A percentile compares a stretch with the other conserved stretches of the same genome.
Evolutionary conservation across 2,797 vertebrate species (phyloP).

Genomic region (Eupleurogrammus muticus): DNA sequence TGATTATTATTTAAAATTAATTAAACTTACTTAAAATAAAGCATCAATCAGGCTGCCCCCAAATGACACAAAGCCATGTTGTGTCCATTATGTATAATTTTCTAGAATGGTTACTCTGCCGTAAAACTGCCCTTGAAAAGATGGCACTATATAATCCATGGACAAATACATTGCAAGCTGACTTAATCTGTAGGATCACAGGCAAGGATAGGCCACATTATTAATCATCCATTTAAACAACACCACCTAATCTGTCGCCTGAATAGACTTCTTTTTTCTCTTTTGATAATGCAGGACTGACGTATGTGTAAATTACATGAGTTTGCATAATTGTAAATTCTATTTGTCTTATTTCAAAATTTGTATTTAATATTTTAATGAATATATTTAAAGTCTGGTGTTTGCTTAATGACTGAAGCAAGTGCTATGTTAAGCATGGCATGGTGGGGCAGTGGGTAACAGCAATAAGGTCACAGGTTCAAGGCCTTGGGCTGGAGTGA

Average conservation of each 20-base stretch:
- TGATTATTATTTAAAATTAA: not conserved
- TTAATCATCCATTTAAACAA: constrained; percentile 61
- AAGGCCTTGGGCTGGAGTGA: too few species aligned
- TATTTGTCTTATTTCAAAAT: not conserved
- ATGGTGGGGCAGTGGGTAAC: too few species aligned
- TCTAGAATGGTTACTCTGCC: not conserved
- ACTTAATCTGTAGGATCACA: constrained; percentile 62
- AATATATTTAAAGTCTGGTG: not conserved
- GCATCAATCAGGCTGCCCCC: not conserved
- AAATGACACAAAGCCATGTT: not conserved
- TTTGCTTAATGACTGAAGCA: too few species aligned
- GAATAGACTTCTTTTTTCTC: not conserved
- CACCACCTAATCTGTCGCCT: constrained; percentile 47
- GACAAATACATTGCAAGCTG: constrained; percentile 60
- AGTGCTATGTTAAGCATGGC: too few species aligned
- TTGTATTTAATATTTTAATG: not conserved
- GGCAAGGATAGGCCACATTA: constrained; percentile 49
- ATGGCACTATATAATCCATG: constrained; percentile 53
- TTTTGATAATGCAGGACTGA: not conserved
- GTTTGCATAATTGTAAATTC: not conserved
- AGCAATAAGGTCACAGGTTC: too few species aligned
- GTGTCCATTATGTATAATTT: not conserved
- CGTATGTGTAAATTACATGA: not conserved
- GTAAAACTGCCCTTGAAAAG: constrained; percentile 24
- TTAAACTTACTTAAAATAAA: not conserved